Evolutionary conservation across 1,140 invertebrate species (phyloP), one percentile per base, ranked within the genome.

Genomic region (Oryctes rhinoceros): DNA sequence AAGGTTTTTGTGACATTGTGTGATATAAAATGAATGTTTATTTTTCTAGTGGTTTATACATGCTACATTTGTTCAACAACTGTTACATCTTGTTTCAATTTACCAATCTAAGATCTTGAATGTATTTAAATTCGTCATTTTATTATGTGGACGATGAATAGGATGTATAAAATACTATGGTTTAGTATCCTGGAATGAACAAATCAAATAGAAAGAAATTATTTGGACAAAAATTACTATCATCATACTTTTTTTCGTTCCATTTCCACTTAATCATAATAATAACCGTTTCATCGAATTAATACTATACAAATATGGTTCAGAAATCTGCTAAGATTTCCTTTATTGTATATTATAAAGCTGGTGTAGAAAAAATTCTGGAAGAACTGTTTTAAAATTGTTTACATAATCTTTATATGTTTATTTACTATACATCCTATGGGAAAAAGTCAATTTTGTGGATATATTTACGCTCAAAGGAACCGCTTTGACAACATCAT

Each of bases 31-130:
- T 74, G 37, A n/a, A 20, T 37, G 35, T 39, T 44, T 74, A 48
- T 30, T 71, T 37, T 48, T 24, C 35, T 74, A 47, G 65, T 39
- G 37, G 9, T 79, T 47, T 49, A 47, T 71, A 47, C 39, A 47
- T 44, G 37, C 18, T 39, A 80, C 80, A 80, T 80, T 80, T 80
- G 80, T 80, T 80, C 74, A 80, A 78, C 80, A 80, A 80, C 48
- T 80, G 80, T 59, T 35, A 76, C 30, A 71, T 30, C 62, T 65
- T 65, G n/a, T 18, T 48, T 48, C 48, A 77, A 76, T 49, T 76
- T 49, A 53, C 74, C 20, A 71, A 44, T 53, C 35, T 39, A 10
- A 35, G 47, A 10, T 76, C 13, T 24, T 15, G 20, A n/a, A 39
- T 44, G 9, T 39, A 39, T 39, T 76, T 76, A n/a, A 39, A 76